Evolutionary conservation across 2,113 vertebrate species (phyloP).

Genomic region (Burhinus bistriatus): DNA sequence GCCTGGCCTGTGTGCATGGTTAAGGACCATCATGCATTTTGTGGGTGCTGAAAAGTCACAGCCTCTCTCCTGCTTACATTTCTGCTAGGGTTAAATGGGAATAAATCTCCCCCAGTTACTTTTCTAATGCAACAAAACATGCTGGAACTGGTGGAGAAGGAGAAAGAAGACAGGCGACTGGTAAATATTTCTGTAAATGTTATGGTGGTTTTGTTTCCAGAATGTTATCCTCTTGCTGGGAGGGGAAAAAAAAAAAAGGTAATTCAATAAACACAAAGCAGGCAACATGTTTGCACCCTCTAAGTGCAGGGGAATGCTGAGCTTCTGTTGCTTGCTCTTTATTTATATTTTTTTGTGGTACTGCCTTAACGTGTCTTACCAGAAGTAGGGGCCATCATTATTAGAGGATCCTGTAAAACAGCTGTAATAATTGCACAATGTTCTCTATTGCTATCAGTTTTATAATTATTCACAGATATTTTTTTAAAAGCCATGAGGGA

Average conservation of each 20-base stretch:
- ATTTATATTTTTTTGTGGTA: neutral
- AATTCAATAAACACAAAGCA: neutral
- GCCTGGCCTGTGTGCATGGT: neutral
- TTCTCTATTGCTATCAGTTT: slow-evolving; percentile 14
- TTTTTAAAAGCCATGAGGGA: slow-evolving; percentile 4
- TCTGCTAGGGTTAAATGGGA: neutral
- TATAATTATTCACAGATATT: slow-evolving; percentile 17
- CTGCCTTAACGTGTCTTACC: neutral
- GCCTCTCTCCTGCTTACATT: neutral
- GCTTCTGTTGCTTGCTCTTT: neutral
- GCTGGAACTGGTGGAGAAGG: neutral
- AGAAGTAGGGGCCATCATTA: neutral
- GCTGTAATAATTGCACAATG: slow-evolving; percentile 1
- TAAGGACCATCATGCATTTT: neutral
- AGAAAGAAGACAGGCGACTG: neutral
- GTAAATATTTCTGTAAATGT: neutral
- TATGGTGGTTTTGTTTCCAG: neutral
- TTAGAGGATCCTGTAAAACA: slow-evolving; percentile 23
- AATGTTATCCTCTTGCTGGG: neutral
- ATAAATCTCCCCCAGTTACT: neutral
- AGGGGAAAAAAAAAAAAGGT: neutral
- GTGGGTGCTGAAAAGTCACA: neutral
- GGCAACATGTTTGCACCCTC: neutral
- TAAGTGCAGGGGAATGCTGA: neutral
- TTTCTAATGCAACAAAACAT: neutral